phyloP scores from a whole-genome alignment of 2,888 invertebrate genomes.

The Pantelozetes paolii region DNA sequence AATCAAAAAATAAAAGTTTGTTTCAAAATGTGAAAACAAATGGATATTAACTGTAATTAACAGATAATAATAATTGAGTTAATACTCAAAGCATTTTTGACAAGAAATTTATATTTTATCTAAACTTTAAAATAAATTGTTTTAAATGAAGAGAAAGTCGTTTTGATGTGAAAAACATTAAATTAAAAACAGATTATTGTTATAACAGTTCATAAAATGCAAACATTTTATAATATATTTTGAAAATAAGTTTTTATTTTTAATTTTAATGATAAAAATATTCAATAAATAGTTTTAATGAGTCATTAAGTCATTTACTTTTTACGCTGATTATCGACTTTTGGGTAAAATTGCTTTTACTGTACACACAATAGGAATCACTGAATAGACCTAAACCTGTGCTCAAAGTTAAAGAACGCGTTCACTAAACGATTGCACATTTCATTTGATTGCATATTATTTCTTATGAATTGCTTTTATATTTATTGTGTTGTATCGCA shows the following conservation, averaged over 20 bases:
- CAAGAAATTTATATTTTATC: too few species aligned
- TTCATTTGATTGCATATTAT: conserved; percentile 21
- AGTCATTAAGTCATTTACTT: conserved; percentile 36
- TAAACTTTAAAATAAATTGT: not conserved
- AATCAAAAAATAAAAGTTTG: too few species aligned
- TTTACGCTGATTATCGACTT: conserved; percentile 26
- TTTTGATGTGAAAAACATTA: not conserved
- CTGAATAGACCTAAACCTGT: not conserved
- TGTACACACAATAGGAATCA: not conserved
- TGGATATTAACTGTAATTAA: too few species aligned
- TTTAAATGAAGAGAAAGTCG: not conserved
- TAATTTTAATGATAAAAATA: not conserved
- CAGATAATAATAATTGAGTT: too few species aligned
- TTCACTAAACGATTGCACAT: conserved; percentile 31
- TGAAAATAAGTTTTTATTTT: not conserved
- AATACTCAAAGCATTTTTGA: too few species aligned
- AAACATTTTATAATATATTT: too few species aligned
- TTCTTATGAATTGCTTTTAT: conserved; percentile 32
- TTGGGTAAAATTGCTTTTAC: conserved; percentile 5
- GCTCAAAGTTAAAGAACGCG: conserved; percentile 27
- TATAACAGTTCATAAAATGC: not conserved
- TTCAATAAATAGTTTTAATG: conserved; percentile 34
- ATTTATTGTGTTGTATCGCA: conserved; percentile 15
- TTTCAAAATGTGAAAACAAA: too few species aligned
- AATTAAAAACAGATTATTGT: not conserved